phyloP scores from a whole-genome alignment of 2,113 vertebrate species.

The Origma solitaria region DNA sequence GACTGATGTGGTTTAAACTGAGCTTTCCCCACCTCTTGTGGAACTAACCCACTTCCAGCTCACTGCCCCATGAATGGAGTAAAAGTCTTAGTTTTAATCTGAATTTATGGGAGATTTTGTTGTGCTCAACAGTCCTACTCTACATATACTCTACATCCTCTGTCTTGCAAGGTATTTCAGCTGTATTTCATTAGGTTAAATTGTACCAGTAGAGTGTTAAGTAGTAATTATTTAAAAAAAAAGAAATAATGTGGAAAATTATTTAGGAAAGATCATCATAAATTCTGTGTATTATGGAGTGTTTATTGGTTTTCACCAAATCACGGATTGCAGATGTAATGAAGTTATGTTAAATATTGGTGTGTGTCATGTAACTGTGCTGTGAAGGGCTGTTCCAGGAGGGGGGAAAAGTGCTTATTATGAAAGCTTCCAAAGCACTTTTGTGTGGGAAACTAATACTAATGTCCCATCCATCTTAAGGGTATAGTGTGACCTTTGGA shows the following conservation, averaged over 20 bases:
- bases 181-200: not conserved
- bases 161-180: not conserved
- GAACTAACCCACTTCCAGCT: not conserved
- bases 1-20: not conserved
- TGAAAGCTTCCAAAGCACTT: not conserved
- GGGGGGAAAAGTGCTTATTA: not conserved
- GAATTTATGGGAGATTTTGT: not conserved
- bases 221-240: not conserved
- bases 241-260: not conserved
- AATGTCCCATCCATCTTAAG: not conserved
- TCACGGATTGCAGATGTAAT: not conserved
- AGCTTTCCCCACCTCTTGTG: not conserved
- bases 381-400: not conserved
- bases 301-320: not conserved
- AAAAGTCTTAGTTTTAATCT: not conserved
- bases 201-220: not conserved
- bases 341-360: not conserved
- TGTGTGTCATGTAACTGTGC: not conserved
- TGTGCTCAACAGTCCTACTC: not conserved
- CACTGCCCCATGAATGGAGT: not conserved
- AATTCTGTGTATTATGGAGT: not conserved
- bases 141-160: not conserved
- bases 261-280: not conserved
- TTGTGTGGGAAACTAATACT: not conserved
- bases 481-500: not conserved